Evolutionary conservation across 2,888 invertebrate genomes (phyloP).

Genomic region (Diploptera punctata): DNA sequence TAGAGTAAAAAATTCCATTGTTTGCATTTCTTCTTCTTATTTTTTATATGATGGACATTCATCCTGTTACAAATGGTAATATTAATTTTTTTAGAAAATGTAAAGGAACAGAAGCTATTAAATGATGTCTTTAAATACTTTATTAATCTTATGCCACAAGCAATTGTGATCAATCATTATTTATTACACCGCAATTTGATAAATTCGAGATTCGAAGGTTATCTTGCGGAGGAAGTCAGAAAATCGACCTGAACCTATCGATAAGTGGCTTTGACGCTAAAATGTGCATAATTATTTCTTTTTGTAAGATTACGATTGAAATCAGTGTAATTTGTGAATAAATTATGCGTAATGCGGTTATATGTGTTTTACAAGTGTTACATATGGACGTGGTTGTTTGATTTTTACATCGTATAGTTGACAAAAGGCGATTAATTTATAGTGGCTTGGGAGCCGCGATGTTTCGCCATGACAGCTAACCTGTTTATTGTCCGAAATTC

Average conservation of each 20-base stretch:
- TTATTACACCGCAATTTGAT: too few relatives aligned
- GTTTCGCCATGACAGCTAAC: slow-evolving; percentile 42
- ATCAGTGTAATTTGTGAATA: slow-evolving; percentile 3
- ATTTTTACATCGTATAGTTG: not conserved
- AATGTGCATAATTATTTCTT: slow-evolving; percentile 21
- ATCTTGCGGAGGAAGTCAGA: slow-evolving; percentile 20
- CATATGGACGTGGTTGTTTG: not conserved
- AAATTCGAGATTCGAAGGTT: slow-evolving; percentile 12
- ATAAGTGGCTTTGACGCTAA: slow-evolving; percentile 33
- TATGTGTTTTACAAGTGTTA: not conserved
- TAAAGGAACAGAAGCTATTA: too few relatives aligned
- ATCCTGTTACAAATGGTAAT: too few relatives aligned
- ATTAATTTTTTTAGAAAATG: too few relatives aligned
- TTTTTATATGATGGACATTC: too few relatives aligned
- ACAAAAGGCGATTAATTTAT: slow-evolving; percentile 18
- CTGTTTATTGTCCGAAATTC: slow-evolving; percentile 36
- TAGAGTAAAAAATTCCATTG: too few relatives aligned
- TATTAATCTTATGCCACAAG: too few relatives aligned
- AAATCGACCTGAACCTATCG: slow-evolving; percentile 27
- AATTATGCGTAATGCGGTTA: not conserved
- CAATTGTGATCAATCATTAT: too few relatives aligned
- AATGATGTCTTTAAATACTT: too few relatives aligned
- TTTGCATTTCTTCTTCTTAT: too few relatives aligned
- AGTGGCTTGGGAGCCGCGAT: slow-evolving; percentile 28
- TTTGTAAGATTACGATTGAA: slow-evolving; percentile 1